Evolutionary conservation across 2,888 invertebrate genomes (phyloP), one percentile per base, ranked within the genome.

Genomic region (Leucania comma): DNA sequence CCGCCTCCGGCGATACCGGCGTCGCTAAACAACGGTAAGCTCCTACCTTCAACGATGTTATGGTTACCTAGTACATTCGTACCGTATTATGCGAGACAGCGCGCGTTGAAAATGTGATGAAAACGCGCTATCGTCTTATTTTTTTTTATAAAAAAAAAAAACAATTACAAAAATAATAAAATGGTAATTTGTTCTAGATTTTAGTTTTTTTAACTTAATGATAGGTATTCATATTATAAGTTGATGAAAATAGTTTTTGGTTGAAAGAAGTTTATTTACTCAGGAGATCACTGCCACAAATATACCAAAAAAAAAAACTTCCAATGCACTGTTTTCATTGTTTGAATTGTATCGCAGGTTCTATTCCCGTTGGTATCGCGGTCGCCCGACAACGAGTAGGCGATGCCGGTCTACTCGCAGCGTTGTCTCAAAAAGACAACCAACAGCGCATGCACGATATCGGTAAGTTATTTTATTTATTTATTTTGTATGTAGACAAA

Each of bases 341-440:
- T n/a, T 60, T 46, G 20, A 12, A n/a, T 61, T 68, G 54, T 75
- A 67, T 79, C 67, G 46, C 72, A 86, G 86, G 86, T 88, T 96
- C 96, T 60, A 98, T 98, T 91, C 98, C 98, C 83, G 98, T 98
- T 83, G 98, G 98, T 72, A 98, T 98, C 85, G 98, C 98, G 46
- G 98, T 98, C 79, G 98, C 98, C 61, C 96, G 98, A 81, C 98
- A 98, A 91, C 96, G 98, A 87, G 96, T 97, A 78, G 97, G 97
- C 87, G 97, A 97, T 86, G 97, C 97, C 51, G 96, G 96, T 74
- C 94, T 96, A 38, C 96, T 96, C 64, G 96, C 96, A 56, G 96
- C 96, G 54, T 94, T 97, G 69, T 95, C 96, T 32, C 96, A 96
- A 82, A 95, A 96, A 87, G 97, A 97, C 89, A 96, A 94, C 85